Evolutionary conservation across 2,888 invertebrate genomes (phyloP).

Genomic region (Drosophila ustulata): DNA sequence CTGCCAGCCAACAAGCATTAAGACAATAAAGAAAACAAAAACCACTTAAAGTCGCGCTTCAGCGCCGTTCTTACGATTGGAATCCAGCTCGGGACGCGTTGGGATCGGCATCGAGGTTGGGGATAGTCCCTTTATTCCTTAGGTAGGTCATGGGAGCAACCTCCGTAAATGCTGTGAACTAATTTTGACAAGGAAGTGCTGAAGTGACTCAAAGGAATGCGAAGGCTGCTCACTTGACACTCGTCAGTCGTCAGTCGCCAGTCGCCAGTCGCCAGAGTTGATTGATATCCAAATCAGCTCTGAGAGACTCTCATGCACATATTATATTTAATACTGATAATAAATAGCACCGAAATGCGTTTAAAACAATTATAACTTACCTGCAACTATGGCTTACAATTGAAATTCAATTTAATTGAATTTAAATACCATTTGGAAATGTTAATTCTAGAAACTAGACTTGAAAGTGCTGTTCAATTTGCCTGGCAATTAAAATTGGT

Average conservation of each 20-base stretch:
- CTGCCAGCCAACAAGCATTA: not conserved
- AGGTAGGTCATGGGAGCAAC: constrained; percentile 58
- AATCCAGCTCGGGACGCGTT: not conserved
- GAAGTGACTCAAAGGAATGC: not conserved
- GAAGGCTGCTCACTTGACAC: constrained; percentile 7
- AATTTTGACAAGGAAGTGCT: constrained; percentile 44
- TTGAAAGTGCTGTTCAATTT: no score
- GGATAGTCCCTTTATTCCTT: not conserved
- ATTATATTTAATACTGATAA: no score
- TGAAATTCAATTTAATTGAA: no score
- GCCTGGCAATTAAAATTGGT: no score
- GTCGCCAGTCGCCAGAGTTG: constrained; percentile 3
- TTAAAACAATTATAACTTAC: no score
- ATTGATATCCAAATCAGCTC: constrained; percentile 8
- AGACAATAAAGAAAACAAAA: constrained; percentile 8
- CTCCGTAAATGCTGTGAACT: constrained; percentile 46
- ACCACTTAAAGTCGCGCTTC: constrained; percentile 73
- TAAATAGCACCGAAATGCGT: no score
- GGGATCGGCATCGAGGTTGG: not conserved
- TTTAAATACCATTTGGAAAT: no score
- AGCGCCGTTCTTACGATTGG: constrained; percentile 40
- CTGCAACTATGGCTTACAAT: no score
- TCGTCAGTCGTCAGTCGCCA: not conserved
- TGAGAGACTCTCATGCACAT: no score
- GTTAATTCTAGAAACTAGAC: no score